phyloP scores from a whole-genome alignment of 2,113 vertebrate species.

The Chlorodrepanis virens region DNA sequence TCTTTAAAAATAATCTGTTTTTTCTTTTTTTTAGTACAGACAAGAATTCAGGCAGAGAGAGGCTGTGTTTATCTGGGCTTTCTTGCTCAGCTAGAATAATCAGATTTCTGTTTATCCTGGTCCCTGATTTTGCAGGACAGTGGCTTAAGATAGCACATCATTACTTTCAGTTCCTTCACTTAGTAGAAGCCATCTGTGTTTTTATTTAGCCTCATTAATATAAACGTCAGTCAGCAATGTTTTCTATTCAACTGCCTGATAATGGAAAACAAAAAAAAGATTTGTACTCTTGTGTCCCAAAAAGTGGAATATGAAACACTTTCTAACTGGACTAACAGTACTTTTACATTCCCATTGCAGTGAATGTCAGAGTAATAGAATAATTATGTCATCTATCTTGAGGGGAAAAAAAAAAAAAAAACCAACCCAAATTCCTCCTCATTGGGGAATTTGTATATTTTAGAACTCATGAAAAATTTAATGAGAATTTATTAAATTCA shows the following conservation, averaged over 20 bases:
- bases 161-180: constrained; percentile 55
- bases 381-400: background rate
- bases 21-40: background rate
- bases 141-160: constrained; percentile 60
- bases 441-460: background rate
- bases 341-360: background rate
- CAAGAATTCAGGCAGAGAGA: background rate
- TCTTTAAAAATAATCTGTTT: background rate
- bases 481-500: background rate
- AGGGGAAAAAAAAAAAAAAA: background rate
- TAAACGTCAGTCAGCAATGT: background rate
- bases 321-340: background rate
- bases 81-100: constrained; percentile 57
- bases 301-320: background rate
- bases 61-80: constrained; percentile 6
- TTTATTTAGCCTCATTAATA: constrained; percentile 62
- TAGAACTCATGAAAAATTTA: background rate
- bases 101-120: constrained; percentile 59
- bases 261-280: background rate
- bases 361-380: background rate
- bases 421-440: background rate
- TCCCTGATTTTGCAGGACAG: constrained; percentile 49
- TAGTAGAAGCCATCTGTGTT: constrained; percentile 61
- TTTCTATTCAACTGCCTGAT: background rate
- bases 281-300: background rate